A percentile compares a stretch with the other conserved stretches of the same genome.
These are phyloP conservation scores for Rhamphomyia laevipes DNA, from an alignment of 2,888 invertebrate species.

Conservation along the genomic window DNA sequence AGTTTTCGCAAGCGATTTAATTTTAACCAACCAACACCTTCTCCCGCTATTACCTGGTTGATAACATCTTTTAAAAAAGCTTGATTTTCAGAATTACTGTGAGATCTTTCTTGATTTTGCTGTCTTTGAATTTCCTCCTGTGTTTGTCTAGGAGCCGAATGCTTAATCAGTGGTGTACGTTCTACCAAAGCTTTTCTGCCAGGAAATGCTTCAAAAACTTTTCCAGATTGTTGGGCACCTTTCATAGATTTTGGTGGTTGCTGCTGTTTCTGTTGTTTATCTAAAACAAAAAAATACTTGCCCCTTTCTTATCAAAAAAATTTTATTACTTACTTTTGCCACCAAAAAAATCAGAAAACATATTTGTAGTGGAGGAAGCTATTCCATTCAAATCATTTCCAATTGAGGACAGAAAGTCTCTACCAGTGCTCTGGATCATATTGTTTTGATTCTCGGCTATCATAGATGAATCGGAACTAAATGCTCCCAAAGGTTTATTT, in stretches of 20 bases:
- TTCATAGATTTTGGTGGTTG: slow-evolving; percentile 21
- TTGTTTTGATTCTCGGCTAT: slow-evolving; percentile 31
- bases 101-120: slow-evolving; percentile 56
- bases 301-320: neutral
- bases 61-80: slow-evolving; percentile 81
- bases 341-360: slow-evolving; percentile 91
- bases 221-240: slow-evolving; percentile 30
- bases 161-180: slow-evolving; percentile 78
- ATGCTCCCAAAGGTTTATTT: slow-evolving; percentile 20
- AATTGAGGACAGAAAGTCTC: slow-evolving; percentile 82
- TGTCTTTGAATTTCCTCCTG: slow-evolving; percentile 57
- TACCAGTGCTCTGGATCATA: slow-evolving; percentile 49
- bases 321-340: slow-evolving; percentile 44
- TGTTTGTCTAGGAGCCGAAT: slow-evolving; percentile 54
- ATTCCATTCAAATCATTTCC: slow-evolving; percentile 87
- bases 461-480: slow-evolving; percentile 14
- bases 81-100: slow-evolving; percentile 82
- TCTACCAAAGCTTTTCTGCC: slow-evolving; percentile 77
- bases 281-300: neutral
- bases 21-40: slow-evolving; percentile 85
- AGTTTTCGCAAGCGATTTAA: slow-evolving; percentile 83
- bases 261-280: slow-evolving; percentile 19
- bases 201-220: slow-evolving; percentile 64
- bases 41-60: slow-evolving; percentile 34
- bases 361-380: slow-evolving; percentile 84